phyloP scores from a whole-genome alignment of 2,888 invertebrate genomes.

The Ophioninae sp. region DNA sequence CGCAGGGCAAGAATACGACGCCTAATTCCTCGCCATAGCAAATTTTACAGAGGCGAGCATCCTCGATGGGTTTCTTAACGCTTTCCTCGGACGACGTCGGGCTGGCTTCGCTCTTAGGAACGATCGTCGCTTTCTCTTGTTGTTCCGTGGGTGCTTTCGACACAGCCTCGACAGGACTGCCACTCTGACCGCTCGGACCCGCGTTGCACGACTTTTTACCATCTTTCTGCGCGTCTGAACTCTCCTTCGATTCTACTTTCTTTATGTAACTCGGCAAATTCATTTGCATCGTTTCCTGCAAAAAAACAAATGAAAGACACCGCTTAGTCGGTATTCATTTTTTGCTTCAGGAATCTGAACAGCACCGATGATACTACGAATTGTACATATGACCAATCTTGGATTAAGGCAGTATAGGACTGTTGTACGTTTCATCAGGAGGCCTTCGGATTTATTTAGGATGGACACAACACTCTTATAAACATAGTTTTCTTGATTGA shows the following conservation, averaged over 20 bases:
- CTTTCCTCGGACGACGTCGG: constrained; percentile 9
- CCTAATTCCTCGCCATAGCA: constrained; percentile 94
- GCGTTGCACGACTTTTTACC: constrained; percentile 58
- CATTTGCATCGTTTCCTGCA: constrained; percentile 76
- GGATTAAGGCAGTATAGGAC: too few species aligned
- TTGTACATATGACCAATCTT: too few species aligned
- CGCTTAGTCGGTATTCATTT: background rate
- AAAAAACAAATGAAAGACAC: background rate
- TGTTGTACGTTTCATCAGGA: too few species aligned
- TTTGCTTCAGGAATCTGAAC: background rate
- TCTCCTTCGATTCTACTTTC: constrained; percentile 70
- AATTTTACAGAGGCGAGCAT: constrained; percentile 91
- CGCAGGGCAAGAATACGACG: constrained; percentile 96
- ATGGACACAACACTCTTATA: too few species aligned
- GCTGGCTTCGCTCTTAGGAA: background rate
- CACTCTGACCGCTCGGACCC: constrained; percentile 60
- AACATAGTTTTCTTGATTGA: too few species aligned
- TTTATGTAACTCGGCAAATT: constrained; percentile 76
- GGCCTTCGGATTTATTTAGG: too few species aligned
- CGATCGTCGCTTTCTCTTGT: background rate
- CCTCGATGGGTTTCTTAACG: constrained; percentile 70
- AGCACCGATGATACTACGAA: background rate
- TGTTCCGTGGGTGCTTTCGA: constrained; percentile 34
- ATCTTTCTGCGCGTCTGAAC: constrained; percentile 51
- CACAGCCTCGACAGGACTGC: constrained; percentile 45